These are phyloP conservation scores for Thymelicus acteon DNA, from an alignment of 2,888 invertebrate species.

Conservation along the genomic window DNA sequence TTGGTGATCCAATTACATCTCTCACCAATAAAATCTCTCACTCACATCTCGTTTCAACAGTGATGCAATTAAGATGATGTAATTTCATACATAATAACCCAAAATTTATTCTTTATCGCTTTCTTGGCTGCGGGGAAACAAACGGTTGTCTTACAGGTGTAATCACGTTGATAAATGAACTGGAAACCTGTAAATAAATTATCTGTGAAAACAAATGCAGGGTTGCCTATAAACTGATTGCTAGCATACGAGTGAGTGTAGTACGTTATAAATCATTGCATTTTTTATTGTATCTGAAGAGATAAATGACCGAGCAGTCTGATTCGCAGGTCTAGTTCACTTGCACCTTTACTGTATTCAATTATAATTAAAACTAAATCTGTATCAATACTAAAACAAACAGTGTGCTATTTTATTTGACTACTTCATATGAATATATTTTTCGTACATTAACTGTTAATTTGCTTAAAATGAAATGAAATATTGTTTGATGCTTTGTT, in stretches of 20 bases:
- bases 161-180: constrained; percentile 68
- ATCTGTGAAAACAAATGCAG: constrained; percentile 14
- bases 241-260: not conserved
- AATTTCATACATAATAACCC: no score
- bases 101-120: not conserved
- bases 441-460: no score
- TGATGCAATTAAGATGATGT: not conserved
- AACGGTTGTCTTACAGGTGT: not conserved
- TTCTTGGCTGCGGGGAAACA: not conserved
- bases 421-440: no score
- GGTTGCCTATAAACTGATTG: constrained; percentile 45
- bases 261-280: constrained; percentile 23
- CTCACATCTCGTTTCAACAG: no score
- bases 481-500: no score
- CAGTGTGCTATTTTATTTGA: no score
- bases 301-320: constrained; percentile 14
- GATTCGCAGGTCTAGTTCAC: constrained; percentile 1
- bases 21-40: no score
- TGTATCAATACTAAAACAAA: no score
- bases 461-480: no score
- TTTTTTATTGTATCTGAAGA: constrained; percentile 23
- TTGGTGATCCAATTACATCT: no score
- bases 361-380: not conserved
- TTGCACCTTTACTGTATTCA: constrained; percentile 15
- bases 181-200: constrained; percentile 41